These are phyloP conservation scores for Eucriotettix oculatus DNA, from an alignment of 2,888 invertebrate species.

Conservation along the genomic window DNA sequence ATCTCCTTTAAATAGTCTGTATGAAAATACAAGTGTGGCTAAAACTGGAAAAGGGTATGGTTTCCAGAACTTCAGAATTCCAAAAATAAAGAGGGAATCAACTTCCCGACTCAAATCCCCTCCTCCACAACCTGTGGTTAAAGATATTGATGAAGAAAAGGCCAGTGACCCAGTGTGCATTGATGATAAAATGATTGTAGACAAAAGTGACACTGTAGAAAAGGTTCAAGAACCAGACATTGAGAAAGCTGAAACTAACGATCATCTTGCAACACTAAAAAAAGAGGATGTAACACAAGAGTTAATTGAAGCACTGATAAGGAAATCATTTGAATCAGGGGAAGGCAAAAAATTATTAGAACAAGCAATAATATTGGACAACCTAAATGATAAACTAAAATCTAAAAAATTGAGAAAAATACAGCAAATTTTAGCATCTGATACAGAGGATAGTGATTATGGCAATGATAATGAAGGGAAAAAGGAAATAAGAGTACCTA, in stretches of 20 bases:
- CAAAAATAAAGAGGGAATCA: conserved; percentile 26
- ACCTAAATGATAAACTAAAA: conserved; percentile 24
- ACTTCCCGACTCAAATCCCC: conserved; percentile 11
- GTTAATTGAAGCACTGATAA: conserved; percentile 20
- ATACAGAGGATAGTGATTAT: conserved; percentile 25
- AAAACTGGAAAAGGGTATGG: conserved; percentile 30
- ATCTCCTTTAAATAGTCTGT: conserved; percentile 32
- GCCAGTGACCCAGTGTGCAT: conserved; percentile 14
- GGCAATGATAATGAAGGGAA: conserved; percentile 1
- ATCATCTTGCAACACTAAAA: background rate
- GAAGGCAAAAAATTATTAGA: conserved; percentile 21
- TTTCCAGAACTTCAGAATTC: conserved; percentile 35
- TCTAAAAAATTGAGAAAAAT: conserved; percentile 39
- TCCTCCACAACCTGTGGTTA: conserved; percentile 1
- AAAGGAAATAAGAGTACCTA: background rate
- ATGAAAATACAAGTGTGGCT: conserved; percentile 24
- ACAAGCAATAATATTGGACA: conserved; percentile 33
- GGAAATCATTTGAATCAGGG: conserved; percentile 19
- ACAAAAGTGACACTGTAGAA: conserved; percentile 18
- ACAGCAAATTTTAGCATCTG: conserved; percentile 36
- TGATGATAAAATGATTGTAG: conserved; percentile 13
- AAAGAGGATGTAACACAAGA: conserved; percentile 19
- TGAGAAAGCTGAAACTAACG: conserved; percentile 14
- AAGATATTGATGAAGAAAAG: background rate
- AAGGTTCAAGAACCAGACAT: conserved; percentile 10